Conservation (phyloP, 30 jellyfish, hydroid and myxozoan species). For the Aurelia aurita region DNA sequence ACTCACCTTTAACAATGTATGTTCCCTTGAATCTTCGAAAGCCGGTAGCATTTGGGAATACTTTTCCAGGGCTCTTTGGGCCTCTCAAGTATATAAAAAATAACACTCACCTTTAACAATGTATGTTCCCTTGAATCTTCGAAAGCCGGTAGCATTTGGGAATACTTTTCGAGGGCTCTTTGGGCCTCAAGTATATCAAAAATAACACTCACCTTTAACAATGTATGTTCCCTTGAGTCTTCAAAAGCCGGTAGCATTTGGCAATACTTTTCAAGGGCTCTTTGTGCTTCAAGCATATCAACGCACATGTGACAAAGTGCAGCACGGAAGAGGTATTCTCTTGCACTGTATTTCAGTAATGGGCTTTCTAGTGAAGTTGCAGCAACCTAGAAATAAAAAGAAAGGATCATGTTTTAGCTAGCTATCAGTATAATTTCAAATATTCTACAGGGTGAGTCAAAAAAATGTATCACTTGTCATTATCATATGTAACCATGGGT, state of each 20-base stretch:
- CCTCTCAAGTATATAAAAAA: slow-evolving; percentile 79
- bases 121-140: too few species aligned
- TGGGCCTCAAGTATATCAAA: slow-evolving; percentile 75
- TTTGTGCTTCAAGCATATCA: slow-evolving; percentile 79
- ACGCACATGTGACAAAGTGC: slow-evolving; percentile 86
- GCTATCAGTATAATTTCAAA: too few species aligned
- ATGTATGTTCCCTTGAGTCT: slow-evolving; percentile 91
- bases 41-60: slow-evolving; percentile 94
- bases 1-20: slow-evolving; percentile 80
- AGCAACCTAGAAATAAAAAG: slow-evolving; percentile 82
- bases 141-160: slow-evolving; percentile 92
- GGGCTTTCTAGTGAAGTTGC: slow-evolving; percentile 87
- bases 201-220: slow-evolving; percentile 65
- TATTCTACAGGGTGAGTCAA: too few species aligned
- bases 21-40: slow-evolving; percentile 96
- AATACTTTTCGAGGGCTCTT: slow-evolving; percentile 79
- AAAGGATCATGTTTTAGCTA: too few species aligned
- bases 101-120: too few species aligned
- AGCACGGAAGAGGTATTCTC: slow-evolving; percentile 91
- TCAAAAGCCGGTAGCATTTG: slow-evolving; percentile 97
- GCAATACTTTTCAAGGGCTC: slow-evolving; percentile 79
- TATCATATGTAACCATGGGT: too few species aligned
- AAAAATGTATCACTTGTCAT: too few species aligned
- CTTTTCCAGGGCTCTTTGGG: slow-evolving; percentile 78
- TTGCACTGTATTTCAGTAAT: slow-evolving; percentile 94